phyloP scores from a whole-genome alignment of 2,888 invertebrate species.

The Apomyelois bistriatella region DNA sequence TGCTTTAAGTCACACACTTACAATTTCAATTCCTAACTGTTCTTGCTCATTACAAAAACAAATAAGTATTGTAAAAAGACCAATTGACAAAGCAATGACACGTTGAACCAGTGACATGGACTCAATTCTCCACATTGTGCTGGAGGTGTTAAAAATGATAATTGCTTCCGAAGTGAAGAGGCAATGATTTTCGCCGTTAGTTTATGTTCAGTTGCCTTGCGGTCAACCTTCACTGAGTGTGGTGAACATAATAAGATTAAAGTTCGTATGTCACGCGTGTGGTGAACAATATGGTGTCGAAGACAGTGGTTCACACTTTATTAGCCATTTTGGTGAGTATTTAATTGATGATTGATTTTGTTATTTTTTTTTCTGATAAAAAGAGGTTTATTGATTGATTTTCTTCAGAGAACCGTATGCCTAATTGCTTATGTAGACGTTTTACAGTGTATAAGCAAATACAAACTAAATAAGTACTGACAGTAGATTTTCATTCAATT shows the following conservation, averaged over 20 bases:
- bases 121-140: conserved; percentile 44
- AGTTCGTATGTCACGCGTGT: not conserved
- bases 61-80: conserved; percentile 32
- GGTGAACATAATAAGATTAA: not conserved
- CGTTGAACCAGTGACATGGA: conserved; percentile 44
- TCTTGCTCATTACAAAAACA: conserved; percentile 7
- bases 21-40: conserved; percentile 4
- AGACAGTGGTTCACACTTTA: not conserved
- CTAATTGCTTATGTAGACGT: too few relatives aligned
- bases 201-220: conserved; percentile 33
- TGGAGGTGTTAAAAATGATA: conserved; percentile 62
- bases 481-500: too few relatives aligned
- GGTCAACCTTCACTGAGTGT: conserved; percentile 29
- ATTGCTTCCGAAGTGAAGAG: conserved; percentile 54
- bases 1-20: not conserved
- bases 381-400: too few relatives aligned
- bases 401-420: too few relatives aligned
- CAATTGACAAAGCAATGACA: conserved; percentile 39
- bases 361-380: too few relatives aligned
- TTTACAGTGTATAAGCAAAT: too few relatives aligned
- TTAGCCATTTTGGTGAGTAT: conserved; percentile 15
- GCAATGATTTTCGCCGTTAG: conserved; percentile 44
- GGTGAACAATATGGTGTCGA: conserved; percentile 13
- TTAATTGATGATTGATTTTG: not conserved
- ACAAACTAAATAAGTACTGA: too few relatives aligned